A percentile compares a stretch with the other conserved stretches of the same genome.
Evolutionary conservation across 2,888 invertebrate species (phyloP).

Genomic region (Syrista parreyssii): DNA sequence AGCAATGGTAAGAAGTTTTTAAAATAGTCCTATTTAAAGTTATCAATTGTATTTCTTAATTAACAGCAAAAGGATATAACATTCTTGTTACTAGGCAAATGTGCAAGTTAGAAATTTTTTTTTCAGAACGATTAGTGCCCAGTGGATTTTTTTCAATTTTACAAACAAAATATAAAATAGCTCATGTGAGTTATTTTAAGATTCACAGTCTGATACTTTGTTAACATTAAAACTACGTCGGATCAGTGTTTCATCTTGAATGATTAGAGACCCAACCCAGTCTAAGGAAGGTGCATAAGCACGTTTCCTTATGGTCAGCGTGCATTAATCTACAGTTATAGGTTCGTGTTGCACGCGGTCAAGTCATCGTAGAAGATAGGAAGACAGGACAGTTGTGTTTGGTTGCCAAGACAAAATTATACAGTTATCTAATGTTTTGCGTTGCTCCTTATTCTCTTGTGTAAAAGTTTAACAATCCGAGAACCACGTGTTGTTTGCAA

Average conservation of each 20-base stretch:
- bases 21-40: neutral
- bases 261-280: neutral
- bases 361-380: neutral
- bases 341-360: neutral
- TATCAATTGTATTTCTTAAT: neutral
- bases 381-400: neutral
- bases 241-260: neutral
- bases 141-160: neutral
- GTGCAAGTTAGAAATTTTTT: neutral
- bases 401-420: neutral
- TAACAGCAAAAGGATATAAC: neutral
- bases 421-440: neutral
- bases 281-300: neutral
- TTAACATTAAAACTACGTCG: neutral
- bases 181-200: neutral
- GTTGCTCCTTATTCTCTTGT: neutral
- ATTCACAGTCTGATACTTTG: neutral
- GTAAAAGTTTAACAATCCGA: neutral
- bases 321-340: neutral
- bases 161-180: neutral
- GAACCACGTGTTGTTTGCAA: neutral
- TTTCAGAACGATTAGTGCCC: neutral
- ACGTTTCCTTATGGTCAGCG: neutral
- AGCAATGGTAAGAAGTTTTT: constrained; percentile 17
- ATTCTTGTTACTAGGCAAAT: neutral